A percentile compares a stretch with the other conserved stretches of the same genome.
Conservation (phyloP, 2,113 vertebrate genomes). For the Tauraco erythrolophus region DNA sequence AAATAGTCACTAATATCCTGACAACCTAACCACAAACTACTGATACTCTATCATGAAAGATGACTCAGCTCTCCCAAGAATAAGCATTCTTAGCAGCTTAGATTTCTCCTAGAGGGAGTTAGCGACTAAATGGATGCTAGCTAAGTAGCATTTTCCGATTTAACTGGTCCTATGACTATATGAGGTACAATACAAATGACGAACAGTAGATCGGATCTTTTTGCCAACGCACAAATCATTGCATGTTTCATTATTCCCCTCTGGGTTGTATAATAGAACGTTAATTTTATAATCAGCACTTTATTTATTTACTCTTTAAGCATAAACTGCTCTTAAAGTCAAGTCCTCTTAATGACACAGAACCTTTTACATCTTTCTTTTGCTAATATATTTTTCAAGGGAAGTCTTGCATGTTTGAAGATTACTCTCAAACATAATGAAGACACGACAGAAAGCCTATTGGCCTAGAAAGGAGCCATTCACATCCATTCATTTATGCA, state of each 20-base stretch:
- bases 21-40: not conserved
- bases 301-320: conserved; percentile 27
- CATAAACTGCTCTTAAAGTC: not conserved
- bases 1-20: not conserved
- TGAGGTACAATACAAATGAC: not conserved
- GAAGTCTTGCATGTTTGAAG: not conserved
- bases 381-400: conserved; percentile 7
- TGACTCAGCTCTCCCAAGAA: not conserved
- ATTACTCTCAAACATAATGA: conserved; percentile 45
- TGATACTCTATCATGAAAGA: not conserved
- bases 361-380: not conserved
- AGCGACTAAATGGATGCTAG: fast-evolving
- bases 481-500: conserved; percentile 56
- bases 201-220: not conserved
- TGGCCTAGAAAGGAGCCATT: conserved; percentile 50
- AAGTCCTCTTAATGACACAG: not conserved
- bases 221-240: not conserved
- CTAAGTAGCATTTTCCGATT: not conserved
- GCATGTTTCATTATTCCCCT: not conserved
- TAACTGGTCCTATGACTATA: not conserved
- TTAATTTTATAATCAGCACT: not conserved
- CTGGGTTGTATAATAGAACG: not conserved
- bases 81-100: not conserved
- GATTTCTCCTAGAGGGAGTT: not conserved
- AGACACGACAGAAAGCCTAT: conserved; percentile 3